Evolutionary conservation across 2,113 vertebrate species (phyloP), one percentile per base, ranked within the genome.

Genomic region (Burhinus oedicnemus): DNA sequence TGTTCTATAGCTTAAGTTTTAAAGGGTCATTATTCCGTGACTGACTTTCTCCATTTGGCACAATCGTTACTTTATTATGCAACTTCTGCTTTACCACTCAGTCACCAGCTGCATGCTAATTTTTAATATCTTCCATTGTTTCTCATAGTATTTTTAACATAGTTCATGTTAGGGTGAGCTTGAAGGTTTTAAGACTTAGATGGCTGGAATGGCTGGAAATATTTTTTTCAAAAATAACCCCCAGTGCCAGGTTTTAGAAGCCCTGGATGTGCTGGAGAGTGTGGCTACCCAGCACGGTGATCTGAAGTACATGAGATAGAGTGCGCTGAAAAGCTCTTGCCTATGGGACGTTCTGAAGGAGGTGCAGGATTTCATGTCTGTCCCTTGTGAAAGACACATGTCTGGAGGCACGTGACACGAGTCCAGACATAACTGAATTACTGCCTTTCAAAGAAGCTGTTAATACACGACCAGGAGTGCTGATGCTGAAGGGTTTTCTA

Each of bases 1-100:
- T 91, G 86, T 94, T 95, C 89, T 84, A 57, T 89, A 92, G 64
- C 64, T 91, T 18, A 65, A 70, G 30, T 86, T 89, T 60, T 80
- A 42, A 91, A 88, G 55, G 44, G 15, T 79, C 72, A 7, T 95
- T 90, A 65, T 86, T 80, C 76, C 64, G 51, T 69, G 34, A 60
- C 47, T 76, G 66, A 32, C 34, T 90, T 82, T 54, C 83, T 84
- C 16, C 22, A 30, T 84, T 89, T 80, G 21, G 49, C 54, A 49
- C 45, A 49, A 13, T 72, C 91, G 94, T 89, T 58, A 21, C 70
- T 86, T 81, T 21, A 1, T 89, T 77, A 13, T 58, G 42, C 54
- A 82, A 20, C 21, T 79, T 83, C 12, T 69, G 60, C 85, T 81
- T 23, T 81, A 66, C 69, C 22, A 20, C 27, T 90, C 6, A 0